Percentiles rank a stretch among this genome's conserved stretches.
These are phyloP conservation scores for Dascillus cervinus DNA, from an alignment of 2,888 invertebrate genomes.

Conservation along the genomic window DNA sequence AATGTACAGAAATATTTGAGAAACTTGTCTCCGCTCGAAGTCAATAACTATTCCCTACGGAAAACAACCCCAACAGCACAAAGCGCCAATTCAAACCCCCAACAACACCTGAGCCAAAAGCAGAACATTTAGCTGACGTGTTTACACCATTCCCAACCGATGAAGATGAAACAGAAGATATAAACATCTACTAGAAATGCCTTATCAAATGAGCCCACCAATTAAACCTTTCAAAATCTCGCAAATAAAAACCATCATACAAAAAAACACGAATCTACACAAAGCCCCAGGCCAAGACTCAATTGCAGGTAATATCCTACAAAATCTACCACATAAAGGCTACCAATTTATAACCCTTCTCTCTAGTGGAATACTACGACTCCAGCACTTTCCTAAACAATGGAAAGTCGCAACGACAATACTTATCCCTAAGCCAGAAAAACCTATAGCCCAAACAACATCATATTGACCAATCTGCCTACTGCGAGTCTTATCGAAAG, in stretches of 20 bases:
- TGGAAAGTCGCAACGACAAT: slow-evolving; percentile 8
- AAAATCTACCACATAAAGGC: no score
- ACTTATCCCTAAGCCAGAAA: slow-evolving; percentile 16
- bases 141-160: slow-evolving; percentile 10
- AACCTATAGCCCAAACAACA: no score
- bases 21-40: slow-evolving; percentile 4
- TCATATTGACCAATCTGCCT: slow-evolving; percentile 16
- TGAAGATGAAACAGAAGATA: slow-evolving; percentile 6
- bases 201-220: slow-evolving; percentile 7
- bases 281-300: slow-evolving; percentile 8
- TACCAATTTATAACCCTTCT: no score
- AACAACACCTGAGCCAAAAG: slow-evolving; percentile 10
- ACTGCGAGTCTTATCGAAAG: no score
- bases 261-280: slow-evolving; percentile 4
- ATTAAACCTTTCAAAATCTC: slow-evolving; percentile 6
- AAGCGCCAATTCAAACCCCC: slow-evolving; percentile 9
- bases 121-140: slow-evolving; percentile 7
- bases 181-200: slow-evolving; percentile 6
- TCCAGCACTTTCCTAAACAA: no score
- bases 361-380: no score
- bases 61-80: slow-evolving; percentile 6
- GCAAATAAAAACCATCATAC: slow-evolving; percentile 6
- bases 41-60: slow-evolving; percentile 10
- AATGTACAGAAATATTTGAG: slow-evolving; percentile 7
- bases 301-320: slow-evolving; percentile 18